These are phyloP conservation scores for Cercocebus atys DNA, from an alignment of 2,113 vertebrate genomes.

Conservation along the genomic window DNA sequence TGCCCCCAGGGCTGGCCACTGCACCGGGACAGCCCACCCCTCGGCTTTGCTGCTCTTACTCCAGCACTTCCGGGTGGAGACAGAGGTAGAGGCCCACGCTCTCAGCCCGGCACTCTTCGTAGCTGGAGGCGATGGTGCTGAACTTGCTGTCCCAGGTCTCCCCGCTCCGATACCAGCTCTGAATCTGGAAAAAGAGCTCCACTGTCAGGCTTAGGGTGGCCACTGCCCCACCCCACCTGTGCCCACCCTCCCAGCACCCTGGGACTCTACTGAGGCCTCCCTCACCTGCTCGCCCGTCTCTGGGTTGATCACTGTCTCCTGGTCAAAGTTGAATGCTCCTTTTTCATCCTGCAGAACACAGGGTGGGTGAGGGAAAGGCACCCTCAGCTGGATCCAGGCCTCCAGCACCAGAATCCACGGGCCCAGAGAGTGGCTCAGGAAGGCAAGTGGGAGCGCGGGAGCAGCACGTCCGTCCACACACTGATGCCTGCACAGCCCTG, in stretches of 20 bases:
- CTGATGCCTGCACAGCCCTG: no score
- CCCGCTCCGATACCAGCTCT: slow-evolving; percentile 91
- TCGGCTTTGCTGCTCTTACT: not conserved
- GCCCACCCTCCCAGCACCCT: not conserved
- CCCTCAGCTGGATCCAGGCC: fast-evolving
- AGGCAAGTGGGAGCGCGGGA: fast-evolving
- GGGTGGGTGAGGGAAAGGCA: not conserved
- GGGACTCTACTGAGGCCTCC: not conserved
- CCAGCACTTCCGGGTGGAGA: slow-evolving; percentile 89
- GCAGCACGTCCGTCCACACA: fast-evolving
- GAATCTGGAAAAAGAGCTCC: slow-evolving; percentile 82
- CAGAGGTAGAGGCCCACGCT: slow-evolving; percentile 94
- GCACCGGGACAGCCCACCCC: not conserved
- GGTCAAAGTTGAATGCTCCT: slow-evolving; percentile 92
- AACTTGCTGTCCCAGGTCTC: slow-evolving; percentile 97
- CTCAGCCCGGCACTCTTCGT: slow-evolving; percentile 94
- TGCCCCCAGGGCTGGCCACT: not conserved
- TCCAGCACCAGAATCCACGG: fast-evolving
- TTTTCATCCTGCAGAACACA: slow-evolving; percentile 85
- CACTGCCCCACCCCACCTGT: not conserved
- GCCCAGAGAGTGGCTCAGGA: not conserved
- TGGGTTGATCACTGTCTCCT: slow-evolving; percentile 88
- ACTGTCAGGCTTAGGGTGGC: not conserved
- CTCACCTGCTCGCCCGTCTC: slow-evolving; percentile 91
- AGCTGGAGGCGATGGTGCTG: slow-evolving; percentile 92